Evolutionary conservation across 2,113 vertebrate genomes (phyloP).

Genomic region (Corythornis madagascariensis): DNA sequence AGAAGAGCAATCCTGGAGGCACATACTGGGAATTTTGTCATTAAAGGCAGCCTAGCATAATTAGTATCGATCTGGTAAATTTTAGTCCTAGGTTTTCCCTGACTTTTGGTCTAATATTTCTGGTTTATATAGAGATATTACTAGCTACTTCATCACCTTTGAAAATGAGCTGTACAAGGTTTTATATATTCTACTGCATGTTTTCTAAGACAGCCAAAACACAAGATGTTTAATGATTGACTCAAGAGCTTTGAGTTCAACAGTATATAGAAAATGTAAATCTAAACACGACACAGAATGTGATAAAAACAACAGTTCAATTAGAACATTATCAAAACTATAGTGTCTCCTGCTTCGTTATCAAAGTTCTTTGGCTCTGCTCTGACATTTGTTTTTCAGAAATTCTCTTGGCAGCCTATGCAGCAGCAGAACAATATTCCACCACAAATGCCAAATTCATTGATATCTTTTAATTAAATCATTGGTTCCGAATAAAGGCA

Average conservation of each 20-base stretch:
- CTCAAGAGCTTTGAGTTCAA: background rate
- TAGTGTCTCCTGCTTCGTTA: background rate
- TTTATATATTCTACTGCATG: background rate
- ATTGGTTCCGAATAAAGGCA: slow-evolving; percentile 13
- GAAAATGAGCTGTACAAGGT: background rate
- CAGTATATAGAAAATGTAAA: background rate
- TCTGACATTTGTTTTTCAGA: slow-evolving; percentile 33
- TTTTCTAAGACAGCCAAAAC: background rate
- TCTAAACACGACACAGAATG: background rate
- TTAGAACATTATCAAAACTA: slow-evolving; percentile 8
- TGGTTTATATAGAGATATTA: background rate
- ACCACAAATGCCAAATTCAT: slow-evolving; percentile 4
- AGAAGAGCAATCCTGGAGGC: background rate
- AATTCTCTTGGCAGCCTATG: background rate
- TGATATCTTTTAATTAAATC: slow-evolving; percentile 27
- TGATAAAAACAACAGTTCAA: background rate
- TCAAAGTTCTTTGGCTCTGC: background rate
- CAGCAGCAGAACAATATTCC: slow-evolving; percentile 12
- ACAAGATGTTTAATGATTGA: background rate
- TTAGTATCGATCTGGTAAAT: background rate
- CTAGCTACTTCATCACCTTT: background rate
- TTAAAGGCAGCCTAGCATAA: background rate
- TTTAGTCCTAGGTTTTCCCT: slow-evolving; percentile 6
- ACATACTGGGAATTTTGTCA: background rate
- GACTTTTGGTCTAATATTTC: background rate